Evolutionary conservation across 2,113 vertebrate species (phyloP).

Genomic region (Hemicordylus capensis): DNA sequence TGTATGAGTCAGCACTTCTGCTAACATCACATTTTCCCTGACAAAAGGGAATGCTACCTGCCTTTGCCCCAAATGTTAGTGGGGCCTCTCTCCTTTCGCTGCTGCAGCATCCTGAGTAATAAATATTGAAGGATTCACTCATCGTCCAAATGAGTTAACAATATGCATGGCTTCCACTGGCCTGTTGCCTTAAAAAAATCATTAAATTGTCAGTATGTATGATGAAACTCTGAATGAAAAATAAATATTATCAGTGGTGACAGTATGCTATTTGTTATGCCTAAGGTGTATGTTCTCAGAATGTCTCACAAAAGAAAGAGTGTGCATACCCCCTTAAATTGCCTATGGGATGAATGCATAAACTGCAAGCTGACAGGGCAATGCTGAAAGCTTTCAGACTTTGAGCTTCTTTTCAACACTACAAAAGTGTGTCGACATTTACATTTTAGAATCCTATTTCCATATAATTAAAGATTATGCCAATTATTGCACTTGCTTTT

Average conservation of each 20-base stretch:
- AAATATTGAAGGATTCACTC: slow-evolving; percentile 36
- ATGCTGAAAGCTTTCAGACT: slow-evolving; percentile 32
- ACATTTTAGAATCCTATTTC: slow-evolving; percentile 30
- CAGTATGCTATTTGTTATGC: slow-evolving; percentile 52
- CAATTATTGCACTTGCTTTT: slow-evolving; percentile 38
- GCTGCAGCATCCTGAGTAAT: slow-evolving; percentile 39
- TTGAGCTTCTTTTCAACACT: slow-evolving; percentile 2
- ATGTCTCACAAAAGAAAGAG: slow-evolving; percentile 37
- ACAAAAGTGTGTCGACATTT: neutral
- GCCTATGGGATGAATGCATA: slow-evolving; percentile 45
- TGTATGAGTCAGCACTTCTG: slow-evolving; percentile 10
- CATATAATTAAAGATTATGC: slow-evolving; percentile 35
- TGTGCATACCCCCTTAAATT: slow-evolving; percentile 48
- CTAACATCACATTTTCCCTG: slow-evolving; percentile 18
- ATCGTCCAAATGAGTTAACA: slow-evolving; percentile 55
- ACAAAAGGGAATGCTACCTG: neutral
- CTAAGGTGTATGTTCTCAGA: slow-evolving; percentile 45
- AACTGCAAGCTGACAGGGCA: slow-evolving; percentile 38
- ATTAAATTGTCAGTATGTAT: slow-evolving; percentile 63
- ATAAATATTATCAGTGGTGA: slow-evolving; percentile 63
- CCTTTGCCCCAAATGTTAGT: slow-evolving; percentile 13
- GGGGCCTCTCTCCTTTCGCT: neutral
- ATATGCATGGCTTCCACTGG: slow-evolving; percentile 27
- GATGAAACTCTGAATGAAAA: slow-evolving; percentile 65
- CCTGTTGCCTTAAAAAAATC: slow-evolving; percentile 48